Percentiles rank a stretch among this genome's conserved stretches.
Evolutionary conservation across 2,888 invertebrate genomes (phyloP).

Genomic region (Tribolium freemani): DNA sequence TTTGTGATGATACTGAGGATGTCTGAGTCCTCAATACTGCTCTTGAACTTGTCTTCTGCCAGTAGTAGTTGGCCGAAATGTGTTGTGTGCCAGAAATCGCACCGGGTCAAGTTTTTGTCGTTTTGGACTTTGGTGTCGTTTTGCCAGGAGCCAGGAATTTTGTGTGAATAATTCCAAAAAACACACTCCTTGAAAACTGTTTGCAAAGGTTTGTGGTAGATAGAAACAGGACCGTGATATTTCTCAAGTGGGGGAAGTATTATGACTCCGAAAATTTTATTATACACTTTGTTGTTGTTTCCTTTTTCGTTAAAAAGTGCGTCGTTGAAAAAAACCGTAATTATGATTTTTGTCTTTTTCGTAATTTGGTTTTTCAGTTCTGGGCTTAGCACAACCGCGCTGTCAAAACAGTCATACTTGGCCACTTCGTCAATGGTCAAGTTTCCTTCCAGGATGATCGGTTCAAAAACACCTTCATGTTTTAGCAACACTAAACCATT

Average conservation of each 20-base stretch:
- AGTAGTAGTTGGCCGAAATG: not conserved
- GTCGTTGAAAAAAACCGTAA: constrained; percentile 49
- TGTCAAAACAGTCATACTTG: constrained; percentile 22
- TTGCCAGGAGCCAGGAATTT: constrained; percentile 59
- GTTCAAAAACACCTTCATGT: not conserved
- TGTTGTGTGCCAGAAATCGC: not conserved
- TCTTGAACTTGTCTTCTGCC: not conserved
- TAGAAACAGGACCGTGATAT: constrained; percentile 5
- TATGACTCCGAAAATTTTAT: not conserved
- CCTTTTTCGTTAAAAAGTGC: constrained; percentile 46
- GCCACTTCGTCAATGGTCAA: not conserved
- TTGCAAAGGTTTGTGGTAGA: not conserved
- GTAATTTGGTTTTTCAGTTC: constrained; percentile 46
- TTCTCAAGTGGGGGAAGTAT: not conserved
- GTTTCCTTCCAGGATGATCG: not conserved
- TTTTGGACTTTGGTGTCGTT: constrained; percentile 64
- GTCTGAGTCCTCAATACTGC: not conserved
- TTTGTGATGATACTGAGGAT: not conserved
- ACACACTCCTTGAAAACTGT: constrained; percentile 60
- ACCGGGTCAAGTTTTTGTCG: constrained; percentile 44
- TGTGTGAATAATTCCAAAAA: constrained; percentile 68
- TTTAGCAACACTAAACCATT: not conserved
- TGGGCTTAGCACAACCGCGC: constrained; percentile 44
- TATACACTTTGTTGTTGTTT: not conserved
- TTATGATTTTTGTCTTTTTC: constrained; percentile 44